phyloP scores from a whole-genome alignment of 2,113 vertebrate genomes.

The Rhea americana region DNA sequence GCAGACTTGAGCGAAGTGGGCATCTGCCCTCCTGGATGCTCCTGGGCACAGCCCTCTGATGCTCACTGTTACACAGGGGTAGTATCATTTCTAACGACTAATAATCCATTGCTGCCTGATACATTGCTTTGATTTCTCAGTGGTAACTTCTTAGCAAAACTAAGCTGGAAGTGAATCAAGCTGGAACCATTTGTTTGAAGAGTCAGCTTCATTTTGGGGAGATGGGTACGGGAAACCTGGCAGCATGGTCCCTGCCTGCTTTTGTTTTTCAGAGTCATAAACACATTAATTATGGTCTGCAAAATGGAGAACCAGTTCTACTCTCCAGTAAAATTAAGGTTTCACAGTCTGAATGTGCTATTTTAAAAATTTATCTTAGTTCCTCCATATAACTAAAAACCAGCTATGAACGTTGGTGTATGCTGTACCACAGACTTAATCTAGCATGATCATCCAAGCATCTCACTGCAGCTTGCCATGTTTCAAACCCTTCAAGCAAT shows the following conservation, averaged over 20 bases:
- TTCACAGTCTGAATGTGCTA: background rate
- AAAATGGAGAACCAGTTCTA: constrained; percentile 12
- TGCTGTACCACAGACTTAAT: background rate
- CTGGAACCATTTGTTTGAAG: background rate
- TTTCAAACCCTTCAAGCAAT: background rate
- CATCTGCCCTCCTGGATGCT: background rate
- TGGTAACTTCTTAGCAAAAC: background rate
- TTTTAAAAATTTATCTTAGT: background rate
- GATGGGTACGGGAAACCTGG: background rate
- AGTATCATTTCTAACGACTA: background rate
- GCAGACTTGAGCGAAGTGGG: background rate
- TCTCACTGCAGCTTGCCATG: background rate
- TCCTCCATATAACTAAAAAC: background rate
- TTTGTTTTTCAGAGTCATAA: constrained; percentile 1
- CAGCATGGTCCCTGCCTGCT: background rate
- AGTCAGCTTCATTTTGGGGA: constrained; percentile 24
- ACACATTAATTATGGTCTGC: background rate
- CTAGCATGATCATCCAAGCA: background rate
- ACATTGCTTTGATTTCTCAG: background rate
- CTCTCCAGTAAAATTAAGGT: constrained; percentile 2
- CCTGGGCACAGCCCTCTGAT: background rate
- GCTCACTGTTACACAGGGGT: background rate
- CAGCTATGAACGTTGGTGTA: background rate
- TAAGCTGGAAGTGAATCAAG: background rate
- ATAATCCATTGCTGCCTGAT: background rate